Evolutionary conservation across 2,113 vertebrate genomes (phyloP).

Genomic region (Tamias sibiricus): DNA sequence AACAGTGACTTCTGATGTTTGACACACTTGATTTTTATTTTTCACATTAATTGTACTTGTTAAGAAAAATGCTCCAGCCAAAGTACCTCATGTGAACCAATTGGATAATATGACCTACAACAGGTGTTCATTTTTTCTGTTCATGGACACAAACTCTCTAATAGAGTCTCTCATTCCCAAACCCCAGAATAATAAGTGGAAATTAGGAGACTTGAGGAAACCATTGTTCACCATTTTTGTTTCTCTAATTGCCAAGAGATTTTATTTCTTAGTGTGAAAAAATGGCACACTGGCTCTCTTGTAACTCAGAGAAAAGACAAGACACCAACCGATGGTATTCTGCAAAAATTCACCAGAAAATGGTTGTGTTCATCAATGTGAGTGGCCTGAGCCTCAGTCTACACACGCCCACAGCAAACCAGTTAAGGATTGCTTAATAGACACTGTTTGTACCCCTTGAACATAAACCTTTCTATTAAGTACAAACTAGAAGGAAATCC

Average conservation of each 20-base stretch:
- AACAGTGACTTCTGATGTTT: background rate
- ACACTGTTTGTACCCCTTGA: background rate
- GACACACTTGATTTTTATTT: background rate
- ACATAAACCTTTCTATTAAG: background rate
- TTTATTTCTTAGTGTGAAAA: constrained; percentile 62
- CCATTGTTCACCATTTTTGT: background rate
- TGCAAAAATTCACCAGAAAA: constrained; percentile 36
- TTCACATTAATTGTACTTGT: background rate
- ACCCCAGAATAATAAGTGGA: background rate
- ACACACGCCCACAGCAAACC: background rate
- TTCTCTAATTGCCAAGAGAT: constrained; percentile 45
- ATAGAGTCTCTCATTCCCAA: background rate
- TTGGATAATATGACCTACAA: background rate
- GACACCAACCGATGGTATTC: background rate
- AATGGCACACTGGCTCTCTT: constrained; percentile 44
- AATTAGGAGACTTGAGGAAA: background rate
- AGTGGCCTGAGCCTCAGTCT: constrained; percentile 5
- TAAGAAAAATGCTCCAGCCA: background rate
- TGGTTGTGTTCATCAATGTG: constrained; percentile 44
- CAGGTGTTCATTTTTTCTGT: background rate
- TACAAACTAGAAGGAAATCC: background rate
- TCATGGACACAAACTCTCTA: background rate
- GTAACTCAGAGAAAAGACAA: constrained; percentile 7
- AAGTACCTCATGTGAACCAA: background rate
- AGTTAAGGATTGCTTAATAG: background rate